Conservation (phyloP, 2,113 vertebrate species). For the Ameiurus melas region DNA sequence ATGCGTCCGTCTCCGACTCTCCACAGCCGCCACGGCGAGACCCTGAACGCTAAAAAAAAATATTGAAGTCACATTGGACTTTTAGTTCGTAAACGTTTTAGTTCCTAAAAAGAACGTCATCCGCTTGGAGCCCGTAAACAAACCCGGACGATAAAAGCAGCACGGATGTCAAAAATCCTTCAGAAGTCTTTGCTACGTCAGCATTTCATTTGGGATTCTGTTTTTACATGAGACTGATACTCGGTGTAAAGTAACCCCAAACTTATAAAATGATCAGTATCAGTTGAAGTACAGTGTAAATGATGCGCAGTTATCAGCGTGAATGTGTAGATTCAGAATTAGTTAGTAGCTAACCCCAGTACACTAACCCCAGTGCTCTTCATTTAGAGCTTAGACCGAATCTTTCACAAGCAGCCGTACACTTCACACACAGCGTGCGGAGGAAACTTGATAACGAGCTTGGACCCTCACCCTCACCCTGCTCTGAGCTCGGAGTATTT, state of each 20-base stretch:
- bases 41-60: neutral
- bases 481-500: neutral
- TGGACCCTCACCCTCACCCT: neutral
- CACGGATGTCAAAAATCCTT: neutral
- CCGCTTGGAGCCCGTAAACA: neutral
- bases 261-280: neutral
- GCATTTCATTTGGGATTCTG: neutral
- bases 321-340: neutral
- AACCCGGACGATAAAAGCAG: neutral
- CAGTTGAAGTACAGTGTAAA: neutral
- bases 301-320: neutral
- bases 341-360: neutral
- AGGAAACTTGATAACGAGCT: slow-evolving; percentile 3
- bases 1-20: too few relatives aligned
- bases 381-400: neutral
- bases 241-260: neutral
- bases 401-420: neutral
- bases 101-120: neutral
- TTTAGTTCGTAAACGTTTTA: neutral
- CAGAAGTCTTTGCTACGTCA: too few relatives aligned
- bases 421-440: neutral
- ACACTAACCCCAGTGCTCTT: neutral
- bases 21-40: neutral
- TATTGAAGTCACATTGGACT: neutral
- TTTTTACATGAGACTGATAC: neutral